Base-by-base conservation (phyloP, 2,113 vertebrate genomes). In the Marcusenius ussheri region DNA sequence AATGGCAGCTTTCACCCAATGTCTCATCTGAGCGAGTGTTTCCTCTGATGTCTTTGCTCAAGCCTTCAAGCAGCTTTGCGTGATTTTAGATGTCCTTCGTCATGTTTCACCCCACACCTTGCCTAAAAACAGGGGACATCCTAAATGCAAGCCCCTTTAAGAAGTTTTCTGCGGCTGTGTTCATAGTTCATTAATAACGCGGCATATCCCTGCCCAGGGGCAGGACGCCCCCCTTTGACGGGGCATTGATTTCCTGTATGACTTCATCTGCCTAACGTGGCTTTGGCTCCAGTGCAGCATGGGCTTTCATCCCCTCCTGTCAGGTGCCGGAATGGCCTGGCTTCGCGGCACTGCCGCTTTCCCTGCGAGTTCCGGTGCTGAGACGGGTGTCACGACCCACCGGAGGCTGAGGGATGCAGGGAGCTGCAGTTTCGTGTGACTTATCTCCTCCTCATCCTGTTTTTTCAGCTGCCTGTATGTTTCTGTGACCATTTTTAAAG, bases 241-340 rank as follows among this genome's bases (percentile, higher is more conserved):
- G 93, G 94, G 95, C 93, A 97, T 96, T 96, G 97, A 97, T 97
- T 97, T 97, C 94, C 96, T 96, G 94, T 95, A 94, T 96, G 96
- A 96, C 96, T 96, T 96, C 96, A 97, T 97, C 96, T 96, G 93
- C 94, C 93, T 96, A 95, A 95, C 95, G 96, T 95, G 95, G 95
- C 96, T 93, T 93, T 92, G 94, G 93, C 95, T 95, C 94, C 95
- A 95, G 90, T 93, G 94, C 94, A 95, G 95, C 93, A 94, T 96
- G 96, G 94, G 93, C 94, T 95, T 95, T 95, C 91, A 90, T 93
- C 93, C 92, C 93, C 93, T 93, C 95, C 96, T 96, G 96, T 95
- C 96, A 95, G 96, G 95, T 94, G 94, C 96, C 95, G 96, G 96
- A 95, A 96, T 95, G 94, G 46, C 80, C 27, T 87, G 47, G 13